Evolutionary conservation across 2,797 vertebrate species (phyloP), one percentile per base, ranked within the genome.

Genomic region (Cheirogaleus major): DNA sequence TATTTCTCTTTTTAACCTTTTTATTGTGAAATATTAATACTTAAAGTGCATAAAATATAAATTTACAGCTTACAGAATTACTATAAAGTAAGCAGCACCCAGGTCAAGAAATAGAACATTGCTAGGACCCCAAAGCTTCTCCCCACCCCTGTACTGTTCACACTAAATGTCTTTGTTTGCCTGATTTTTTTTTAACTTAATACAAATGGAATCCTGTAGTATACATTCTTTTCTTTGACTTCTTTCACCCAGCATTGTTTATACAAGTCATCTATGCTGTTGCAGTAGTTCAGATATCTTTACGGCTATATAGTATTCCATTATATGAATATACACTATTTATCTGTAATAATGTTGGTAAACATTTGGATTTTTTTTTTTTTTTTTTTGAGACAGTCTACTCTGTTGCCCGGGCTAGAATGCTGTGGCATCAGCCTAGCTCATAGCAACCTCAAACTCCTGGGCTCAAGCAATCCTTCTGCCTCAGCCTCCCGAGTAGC

Each of bases 31-130:
- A 81, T 91, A 38, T 30, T 25, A 96, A 65, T 41, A 78, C 38
- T 65, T 61, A 81, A 85, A 85, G 32, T 87, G 4, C 43, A 79
- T 89, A 48, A 83, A 94, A 72, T 55, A 84, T 15, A 79, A 32
- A n/a, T 84, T 10, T 69, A 27, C 7, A 70, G 45, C 38, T 70
- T 80, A 89, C 73, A 92, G n/a, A 75, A n/a, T 61, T 82, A 22
- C n/a, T 72, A 23, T 23, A 95, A 78, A 94, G 20, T 67, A 92
- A 75, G 30, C 23, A 89, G n/a, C 27, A 52, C 73, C 52, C 59
- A 86, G n/a, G 38, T 89, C 88, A 92, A 92, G 38, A 92, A 91
- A 72, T 85, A 91, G 25, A 93, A 63, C 13, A 35, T 59, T 85
- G 14, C 13, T 13, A 84, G 43, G 35, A 55, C 57, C 48, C 89